Conservation (phyloP, 2,797 vertebrate species). For the Crotalus adamanteus region DNA sequence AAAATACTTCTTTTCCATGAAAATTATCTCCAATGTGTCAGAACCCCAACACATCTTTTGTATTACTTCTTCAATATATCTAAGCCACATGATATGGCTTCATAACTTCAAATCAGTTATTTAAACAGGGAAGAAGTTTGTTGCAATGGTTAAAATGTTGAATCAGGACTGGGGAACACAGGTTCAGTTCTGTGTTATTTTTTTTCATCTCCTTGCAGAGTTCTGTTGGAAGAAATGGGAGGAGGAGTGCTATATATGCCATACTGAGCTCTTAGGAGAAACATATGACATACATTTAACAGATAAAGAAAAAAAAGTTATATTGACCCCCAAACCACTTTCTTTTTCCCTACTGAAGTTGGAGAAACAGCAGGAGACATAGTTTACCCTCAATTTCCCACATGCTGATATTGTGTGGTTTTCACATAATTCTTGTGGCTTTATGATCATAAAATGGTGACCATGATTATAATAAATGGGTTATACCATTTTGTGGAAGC, state of each 20-base stretch:
- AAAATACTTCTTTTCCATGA: neutral
- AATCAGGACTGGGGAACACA: neutral
- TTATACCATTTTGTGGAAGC: slow-evolving; percentile 64
- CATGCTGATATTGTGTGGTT: slow-evolving; percentile 53
- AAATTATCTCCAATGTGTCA: no score
- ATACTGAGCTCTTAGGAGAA: neutral
- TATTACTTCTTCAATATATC: neutral
- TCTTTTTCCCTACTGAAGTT: neutral
- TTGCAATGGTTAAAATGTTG: neutral
- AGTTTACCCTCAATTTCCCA: neutral
- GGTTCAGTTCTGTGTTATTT: neutral
- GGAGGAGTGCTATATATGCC: neutral
- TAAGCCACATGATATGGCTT: neutral
- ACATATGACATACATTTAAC: neutral
- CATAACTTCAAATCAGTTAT: neutral
- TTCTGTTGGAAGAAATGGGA: neutral
- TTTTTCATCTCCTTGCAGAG: neutral
- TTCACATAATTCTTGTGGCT: slow-evolving; percentile 62
- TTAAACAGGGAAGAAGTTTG: neutral
- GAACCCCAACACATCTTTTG: neutral
- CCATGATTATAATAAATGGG: slow-evolving; percentile 58
- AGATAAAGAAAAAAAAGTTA: neutral
- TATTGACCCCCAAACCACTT: neutral
- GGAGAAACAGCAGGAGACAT: neutral
- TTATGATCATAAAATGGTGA: slow-evolving; percentile 54